Conservation (phyloP, 2,797 vertebrate genomes). For the Alfaro cultratus region DNA sequence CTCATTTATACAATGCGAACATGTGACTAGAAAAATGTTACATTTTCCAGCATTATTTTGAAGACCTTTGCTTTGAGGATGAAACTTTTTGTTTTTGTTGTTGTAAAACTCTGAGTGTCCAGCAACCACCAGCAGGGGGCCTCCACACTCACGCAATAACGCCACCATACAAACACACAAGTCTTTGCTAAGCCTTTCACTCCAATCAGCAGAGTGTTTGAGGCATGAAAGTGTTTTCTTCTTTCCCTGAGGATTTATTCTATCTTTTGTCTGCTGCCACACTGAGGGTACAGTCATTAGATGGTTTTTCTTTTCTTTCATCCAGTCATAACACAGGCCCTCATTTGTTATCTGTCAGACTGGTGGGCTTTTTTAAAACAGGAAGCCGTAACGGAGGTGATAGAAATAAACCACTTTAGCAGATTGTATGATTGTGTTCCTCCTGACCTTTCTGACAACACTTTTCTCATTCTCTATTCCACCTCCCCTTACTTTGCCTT, state of each 20-base stretch:
- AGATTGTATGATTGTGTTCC: constrained; percentile 40
- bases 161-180: constrained; percentile 12
- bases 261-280: constrained; percentile 19
- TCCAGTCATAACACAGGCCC: background rate
- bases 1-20: background rate
- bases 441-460: constrained; percentile 39
- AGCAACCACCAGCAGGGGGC: constrained; percentile 66
- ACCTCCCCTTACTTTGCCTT: constrained; percentile 1
- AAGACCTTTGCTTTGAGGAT: background rate
- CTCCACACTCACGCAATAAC: constrained; percentile 20
- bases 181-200: constrained; percentile 24
- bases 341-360: constrained; percentile 6
- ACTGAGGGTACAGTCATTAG: constrained; percentile 21
- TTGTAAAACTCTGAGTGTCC: background rate
- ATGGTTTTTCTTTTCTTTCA: background rate
- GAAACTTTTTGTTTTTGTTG: background rate
- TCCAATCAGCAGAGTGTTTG: constrained; percentile 5
- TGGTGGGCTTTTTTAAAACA: background rate
- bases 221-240: constrained; percentile 16
- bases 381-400: constrained; percentile 17
- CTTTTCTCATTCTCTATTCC: constrained; percentile 30
- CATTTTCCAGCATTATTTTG: background rate
- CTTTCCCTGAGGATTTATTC: constrained; percentile 13
- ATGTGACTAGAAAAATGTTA: background rate
- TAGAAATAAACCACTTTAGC: constrained; percentile 45